These are phyloP conservation scores for Morpho helenor DNA, from an alignment of 2,888 invertebrate species.

Conservation along the genomic window DNA sequence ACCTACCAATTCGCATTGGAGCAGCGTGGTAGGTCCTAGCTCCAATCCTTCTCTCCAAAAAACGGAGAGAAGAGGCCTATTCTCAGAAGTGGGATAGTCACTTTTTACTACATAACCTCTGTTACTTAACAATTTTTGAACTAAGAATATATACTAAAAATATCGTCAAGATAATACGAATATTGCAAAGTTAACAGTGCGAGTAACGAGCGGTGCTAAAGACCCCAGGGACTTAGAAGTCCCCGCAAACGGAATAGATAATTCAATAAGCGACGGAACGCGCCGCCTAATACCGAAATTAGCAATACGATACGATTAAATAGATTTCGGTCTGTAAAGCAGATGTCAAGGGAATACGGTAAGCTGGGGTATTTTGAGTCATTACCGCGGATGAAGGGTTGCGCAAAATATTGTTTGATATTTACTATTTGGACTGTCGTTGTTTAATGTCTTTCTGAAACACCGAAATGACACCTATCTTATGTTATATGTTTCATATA, in stretches of 20 bases:
- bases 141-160: neutral
- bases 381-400: constrained; percentile 68
- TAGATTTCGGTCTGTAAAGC: constrained; percentile 70
- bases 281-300: constrained; percentile 71
- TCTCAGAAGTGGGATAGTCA: too few species aligned
- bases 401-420: constrained; percentile 33
- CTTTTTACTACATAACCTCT: too few species aligned
- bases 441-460: neutral
- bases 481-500: too few species aligned
- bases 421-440: neutral
- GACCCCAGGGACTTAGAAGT: constrained; percentile 48
- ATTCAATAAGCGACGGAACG: constrained; percentile 75
- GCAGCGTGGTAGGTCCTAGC: too few species aligned
- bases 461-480: too few species aligned
- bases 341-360: constrained; percentile 56
- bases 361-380: constrained; percentile 52
- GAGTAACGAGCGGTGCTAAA: constrained; percentile 23
- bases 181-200: constrained; percentile 19
- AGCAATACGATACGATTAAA: constrained; percentile 78
- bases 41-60: too few species aligned
- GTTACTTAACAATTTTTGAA: too few species aligned
- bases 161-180: neutral
- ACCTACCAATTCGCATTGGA: too few species aligned
- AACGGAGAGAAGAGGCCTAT: too few species aligned
- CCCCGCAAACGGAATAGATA: constrained; percentile 74